Base-by-base conservation (phyloP, 1,140 invertebrate species). In the Drosophila fuyamai region DNA sequence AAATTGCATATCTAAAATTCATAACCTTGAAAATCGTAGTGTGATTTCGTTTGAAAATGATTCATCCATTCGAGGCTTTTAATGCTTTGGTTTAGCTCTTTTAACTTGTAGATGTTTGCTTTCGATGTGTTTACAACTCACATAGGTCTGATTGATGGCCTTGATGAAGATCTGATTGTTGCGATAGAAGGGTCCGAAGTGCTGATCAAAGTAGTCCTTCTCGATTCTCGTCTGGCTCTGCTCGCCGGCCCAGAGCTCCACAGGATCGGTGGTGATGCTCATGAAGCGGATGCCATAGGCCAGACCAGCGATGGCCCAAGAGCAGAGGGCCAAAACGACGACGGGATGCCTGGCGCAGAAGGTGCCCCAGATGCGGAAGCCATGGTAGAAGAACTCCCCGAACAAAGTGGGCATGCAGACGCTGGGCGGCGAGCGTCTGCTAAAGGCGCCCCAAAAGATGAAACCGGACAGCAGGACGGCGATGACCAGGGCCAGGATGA, bases 131-230 rank as follows among this genome's bases (percentile, higher is more conserved):
- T 3, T 14, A 5, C 47, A 2, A 81, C 90, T 77, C 73, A 93
- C 93, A 13, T 78, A 62, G 0, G 43, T 60, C 55, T 79, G 62
- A 14, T 91, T 83, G 7, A 75, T 58, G 5, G 92, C 86, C 76
- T 92, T 92, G 10, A 92, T 51, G 32, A 97, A 98, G 40, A 99
- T 92, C 93, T 98, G 97, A 86, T 98, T 95, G 6, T 95, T 96
- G 61, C 98, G 94, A 93, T 98, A 98, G 92, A 99, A 99, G n/a
- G 98, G 98, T 14, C 95, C 94, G 86, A 98, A 98, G 76, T 95
- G 94, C 12, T 93, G 93, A 75, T 98, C 97, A 81, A 96, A 98
- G 89, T 96, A 98, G 53, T 97, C 93, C 81, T 97, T 96, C 84
- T 99, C 96, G 38, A 94, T 81, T 60, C 97, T 93, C 27, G 97